Evolutionary conservation across 1,140 invertebrate species (phyloP), one percentile per base, ranked within the genome.

Genomic region (Lasioglossum albipes): DNA sequence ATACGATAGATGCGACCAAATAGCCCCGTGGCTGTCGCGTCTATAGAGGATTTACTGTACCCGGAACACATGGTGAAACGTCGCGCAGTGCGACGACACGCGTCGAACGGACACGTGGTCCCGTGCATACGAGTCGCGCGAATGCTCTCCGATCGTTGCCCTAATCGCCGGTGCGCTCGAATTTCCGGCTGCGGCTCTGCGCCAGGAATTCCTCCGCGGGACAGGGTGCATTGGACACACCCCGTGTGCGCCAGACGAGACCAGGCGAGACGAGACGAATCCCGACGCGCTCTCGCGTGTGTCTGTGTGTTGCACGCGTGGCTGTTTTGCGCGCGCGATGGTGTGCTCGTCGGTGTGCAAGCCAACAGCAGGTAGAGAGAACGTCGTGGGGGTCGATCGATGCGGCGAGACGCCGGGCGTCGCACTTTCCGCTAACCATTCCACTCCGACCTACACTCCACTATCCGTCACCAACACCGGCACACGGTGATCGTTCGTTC

Each of bases 391-490:
- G 78, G 88, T 75, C 86, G 92, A 91, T 93, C 92, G 93, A 93
- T 93, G 90, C 90, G 93, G 92, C 93, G 92, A 92, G 92, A 93
- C 92, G 91, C 88, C 89, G 91, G 90, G 91, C 91, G 90, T 92
- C 93, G 91, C 91, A 91, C 91, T 92, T 91, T 90, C 89, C 89
- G 84, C 88, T 85, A 87, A 87, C 89, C 88, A 86, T 85, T 89
- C 80, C 85, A 66, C 81, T 83, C 84, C 80, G 80, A 82, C 77
- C 79, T 73, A 84, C 84, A 45, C 76, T 72, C 79, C 79, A 49
- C 65, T 79, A 81, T 81, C 75, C 83, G 65, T 73, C 77, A 68
- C 73, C 45, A 12, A 54, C 73, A 80, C 66, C 42, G 59, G 41
- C 49, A 49, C 45, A 49, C 45, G 7, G 45, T 12, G 7, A 45